These are phyloP conservation scores for Ageneiosus marmoratus DNA, from an alignment of 2,113 vertebrate species.

Conservation along the genomic window DNA sequence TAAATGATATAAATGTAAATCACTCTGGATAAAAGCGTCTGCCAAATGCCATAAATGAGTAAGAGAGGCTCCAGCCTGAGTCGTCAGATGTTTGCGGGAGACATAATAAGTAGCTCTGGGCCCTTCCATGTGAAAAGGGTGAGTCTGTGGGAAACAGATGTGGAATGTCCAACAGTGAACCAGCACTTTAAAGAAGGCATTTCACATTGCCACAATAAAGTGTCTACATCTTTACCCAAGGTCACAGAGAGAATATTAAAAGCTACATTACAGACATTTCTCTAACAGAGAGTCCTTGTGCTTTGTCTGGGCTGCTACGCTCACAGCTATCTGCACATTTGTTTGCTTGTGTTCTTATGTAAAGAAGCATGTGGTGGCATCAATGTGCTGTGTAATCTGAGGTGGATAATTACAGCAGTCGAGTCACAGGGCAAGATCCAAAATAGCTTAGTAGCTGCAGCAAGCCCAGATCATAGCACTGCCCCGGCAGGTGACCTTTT, in stretches of 20 bases:
- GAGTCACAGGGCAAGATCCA: background rate
- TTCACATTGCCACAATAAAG: background rate
- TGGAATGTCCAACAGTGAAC: constrained; percentile 62
- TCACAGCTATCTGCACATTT: background rate
- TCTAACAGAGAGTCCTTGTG: background rate
- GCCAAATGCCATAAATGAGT: no score
- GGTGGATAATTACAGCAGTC: constrained; percentile 5
- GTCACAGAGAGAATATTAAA: background rate
- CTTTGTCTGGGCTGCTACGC: background rate
- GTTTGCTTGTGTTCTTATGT: background rate
- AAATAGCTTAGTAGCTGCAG: background rate
- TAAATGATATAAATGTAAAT: no score
- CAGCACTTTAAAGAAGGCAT: constrained; percentile 44
- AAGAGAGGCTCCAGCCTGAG: background rate
- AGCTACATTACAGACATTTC: background rate
- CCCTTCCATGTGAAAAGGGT: constrained; percentile 7
- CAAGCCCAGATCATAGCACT: no score
- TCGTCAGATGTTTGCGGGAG: constrained; percentile 5
- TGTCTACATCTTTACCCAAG: background rate
- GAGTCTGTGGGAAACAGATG: constrained; percentile 51
- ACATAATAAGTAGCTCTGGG: constrained; percentile 37
- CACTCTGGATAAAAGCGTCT: no score
- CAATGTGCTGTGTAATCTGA: constrained; percentile 16
- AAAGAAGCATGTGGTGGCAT: constrained; percentile 2
- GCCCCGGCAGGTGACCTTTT: no score